Base-by-base conservation (phyloP, 1,140 invertebrate genomes). In the Aporrectodea caliginosa region DNA sequence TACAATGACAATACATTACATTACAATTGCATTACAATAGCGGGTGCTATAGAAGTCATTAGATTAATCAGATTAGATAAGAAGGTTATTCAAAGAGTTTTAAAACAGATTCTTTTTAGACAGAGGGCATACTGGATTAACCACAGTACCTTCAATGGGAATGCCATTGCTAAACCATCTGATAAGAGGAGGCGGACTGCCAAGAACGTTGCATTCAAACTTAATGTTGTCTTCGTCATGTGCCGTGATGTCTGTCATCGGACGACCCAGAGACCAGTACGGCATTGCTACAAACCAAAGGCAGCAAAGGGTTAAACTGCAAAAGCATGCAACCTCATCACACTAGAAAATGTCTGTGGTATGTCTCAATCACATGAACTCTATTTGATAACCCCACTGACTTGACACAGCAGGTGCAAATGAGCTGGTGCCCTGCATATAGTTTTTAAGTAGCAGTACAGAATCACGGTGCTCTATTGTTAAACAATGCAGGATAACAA, bases 111-210 rank as follows among this genome's bases (percentile, higher is more conserved):
- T 22, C 22, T 69, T 22, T 22, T 69, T 2, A 69, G 0, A n/a
- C 0, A 69, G 69, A n/a, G 22, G 29, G 2, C 2, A 69, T 1
- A 29, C 22, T 29, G 69, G 22, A n/a, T n/a, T 29, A 69, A n/a
- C 22, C 22, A 69, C 29, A 0, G 1, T 27, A 74, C 73, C 73
- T 74, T 34, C 34, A 27, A 74, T n/a, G 31, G 2, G 75, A 31
- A 31, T 58, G 16, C 78, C 78, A 35, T 79, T 79, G 31, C 27
- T 73, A 16, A n/a, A 73, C 78, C 78, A 79, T 16, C 33, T 79
- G 16, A 79, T 74, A 0, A 34, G 32, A 0, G 78, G 78, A 35
- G 12, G 35, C 29, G 78, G 78, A 33, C 75, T 14, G 29, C 70
- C 78, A 22, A 29, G n/a, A 16, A 69, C 78, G 29, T 73, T 35